Conservation (phyloP, 2,888 invertebrate genomes). For the Amorpha juglandis region DNA sequence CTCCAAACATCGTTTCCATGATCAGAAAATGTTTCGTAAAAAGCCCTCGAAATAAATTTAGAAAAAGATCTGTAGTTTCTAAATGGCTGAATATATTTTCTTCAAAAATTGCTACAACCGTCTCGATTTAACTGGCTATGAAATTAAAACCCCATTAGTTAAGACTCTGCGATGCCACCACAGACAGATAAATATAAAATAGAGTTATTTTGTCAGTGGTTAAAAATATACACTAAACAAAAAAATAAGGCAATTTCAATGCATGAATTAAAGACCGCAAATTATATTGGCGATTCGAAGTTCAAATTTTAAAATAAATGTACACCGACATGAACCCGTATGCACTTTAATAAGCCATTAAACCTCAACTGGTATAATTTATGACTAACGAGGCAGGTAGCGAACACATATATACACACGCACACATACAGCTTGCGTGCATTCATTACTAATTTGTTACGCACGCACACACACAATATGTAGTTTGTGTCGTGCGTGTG, state of each 20-base stretch:
- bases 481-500: too few relatives aligned
- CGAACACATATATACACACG: background rate
- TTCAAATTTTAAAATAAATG: background rate
- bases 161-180: too few relatives aligned
- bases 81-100: too few relatives aligned
- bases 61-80: too few relatives aligned
- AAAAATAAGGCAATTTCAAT: background rate
- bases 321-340: background rate
- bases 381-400: constrained; percentile 12
- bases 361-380: background rate
- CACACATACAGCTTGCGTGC: background rate
- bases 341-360: constrained; percentile 15
- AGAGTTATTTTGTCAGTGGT: too few relatives aligned
- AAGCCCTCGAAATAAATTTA: background rate
- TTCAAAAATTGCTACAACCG: too few relatives aligned
- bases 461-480: too few relatives aligned
- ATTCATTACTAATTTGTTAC: too few relatives aligned
- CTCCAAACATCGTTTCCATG: background rate
- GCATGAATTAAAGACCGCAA: background rate
- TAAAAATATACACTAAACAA: background rate
- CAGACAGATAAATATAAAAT: too few relatives aligned
- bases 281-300: background rate
- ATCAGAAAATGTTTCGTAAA: background rate
- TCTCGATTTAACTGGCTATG: too few relatives aligned
- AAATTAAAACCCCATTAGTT: too few relatives aligned